phyloP scores from a whole-genome alignment of 2,113 vertebrate genomes.

The Aleadryas rufinucha region DNA sequence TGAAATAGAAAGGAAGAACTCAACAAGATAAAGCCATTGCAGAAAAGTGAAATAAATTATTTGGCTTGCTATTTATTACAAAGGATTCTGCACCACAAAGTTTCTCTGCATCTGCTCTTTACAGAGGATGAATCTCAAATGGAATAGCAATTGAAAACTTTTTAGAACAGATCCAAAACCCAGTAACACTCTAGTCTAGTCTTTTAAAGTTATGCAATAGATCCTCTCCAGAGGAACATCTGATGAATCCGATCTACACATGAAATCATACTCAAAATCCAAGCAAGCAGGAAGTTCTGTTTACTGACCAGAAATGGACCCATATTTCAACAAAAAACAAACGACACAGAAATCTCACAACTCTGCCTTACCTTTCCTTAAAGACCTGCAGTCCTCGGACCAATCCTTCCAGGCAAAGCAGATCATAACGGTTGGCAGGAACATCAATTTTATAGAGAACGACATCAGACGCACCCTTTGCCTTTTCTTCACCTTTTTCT shows the following conservation, averaged over 20 bases:
- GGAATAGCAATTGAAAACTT: background rate
- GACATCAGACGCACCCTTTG: conserved; percentile 87
- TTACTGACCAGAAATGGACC: background rate
- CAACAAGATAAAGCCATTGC: background rate
- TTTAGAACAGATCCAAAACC: background rate
- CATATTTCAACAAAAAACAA: background rate
- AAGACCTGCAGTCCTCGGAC: conserved; percentile 94
- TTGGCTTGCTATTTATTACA: background rate
- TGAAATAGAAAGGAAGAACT: background rate
- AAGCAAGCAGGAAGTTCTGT: background rate
- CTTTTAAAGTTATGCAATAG: background rate
- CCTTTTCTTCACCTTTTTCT: conserved; percentile 88
- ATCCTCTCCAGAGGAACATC: background rate
- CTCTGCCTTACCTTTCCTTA: conserved; percentile 83
- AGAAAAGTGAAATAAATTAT: background rate
- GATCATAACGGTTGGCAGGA: conserved; percentile 95
- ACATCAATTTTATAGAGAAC: conserved; percentile 96
- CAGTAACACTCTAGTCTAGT: background rate
- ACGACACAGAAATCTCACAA: background rate
- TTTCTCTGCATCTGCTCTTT: background rate
- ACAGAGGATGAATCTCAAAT: background rate
- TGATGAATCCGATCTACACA: background rate
- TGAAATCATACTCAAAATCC: background rate
- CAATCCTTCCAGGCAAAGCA: conserved; percentile 93
- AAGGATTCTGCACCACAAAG: background rate